A percentile compares a stretch with the other conserved stretches of the same genome.
These are phyloP conservation scores for Teinopalpus imperialis DNA, from an alignment of 2,888 invertebrate species.

Conservation along the genomic window DNA sequence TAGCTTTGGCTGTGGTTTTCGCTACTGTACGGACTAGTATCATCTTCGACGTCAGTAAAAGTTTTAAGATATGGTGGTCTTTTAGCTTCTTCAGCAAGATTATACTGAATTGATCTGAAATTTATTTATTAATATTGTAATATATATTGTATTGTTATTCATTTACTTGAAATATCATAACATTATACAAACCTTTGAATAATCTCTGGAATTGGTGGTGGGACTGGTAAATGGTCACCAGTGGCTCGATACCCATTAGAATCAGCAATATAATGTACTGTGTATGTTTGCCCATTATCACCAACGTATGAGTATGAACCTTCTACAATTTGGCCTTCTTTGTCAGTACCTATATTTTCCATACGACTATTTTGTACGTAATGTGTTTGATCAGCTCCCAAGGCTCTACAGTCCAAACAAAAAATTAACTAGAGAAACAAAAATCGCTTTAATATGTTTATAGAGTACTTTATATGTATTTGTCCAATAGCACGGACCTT, in stretches of 20 bases:
- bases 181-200: slow-evolving; percentile 76
- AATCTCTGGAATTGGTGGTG: slow-evolving; percentile 88
- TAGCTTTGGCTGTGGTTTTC: slow-evolving; percentile 44
- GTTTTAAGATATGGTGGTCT: slow-evolving; percentile 59
- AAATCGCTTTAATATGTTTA: no score
- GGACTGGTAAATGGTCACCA: slow-evolving; percentile 89
- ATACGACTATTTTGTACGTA: slow-evolving; percentile 80
- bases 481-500: no score
- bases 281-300: slow-evolving; percentile 83
- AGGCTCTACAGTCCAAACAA: slow-evolving; percentile 45
- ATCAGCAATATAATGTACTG: slow-evolving; percentile 87
- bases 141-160: no score
- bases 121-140: slow-evolving; percentile 8
- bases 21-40: slow-evolving; percentile 48
- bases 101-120: slow-evolving; percentile 70
- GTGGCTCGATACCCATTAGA: slow-evolving; percentile 89
- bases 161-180: not conserved
- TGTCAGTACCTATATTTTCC: slow-evolving; percentile 80
- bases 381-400: slow-evolving; percentile 79
- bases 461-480: no score
- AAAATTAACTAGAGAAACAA: no score
- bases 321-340: slow-evolving; percentile 82
- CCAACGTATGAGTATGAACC: slow-evolving; percentile 85
- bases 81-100: slow-evolving; percentile 73
- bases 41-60: slow-evolving; percentile 58